phyloP scores from a whole-genome alignment of 1,140 invertebrate species.

The Procambarus clarkii region DNA sequence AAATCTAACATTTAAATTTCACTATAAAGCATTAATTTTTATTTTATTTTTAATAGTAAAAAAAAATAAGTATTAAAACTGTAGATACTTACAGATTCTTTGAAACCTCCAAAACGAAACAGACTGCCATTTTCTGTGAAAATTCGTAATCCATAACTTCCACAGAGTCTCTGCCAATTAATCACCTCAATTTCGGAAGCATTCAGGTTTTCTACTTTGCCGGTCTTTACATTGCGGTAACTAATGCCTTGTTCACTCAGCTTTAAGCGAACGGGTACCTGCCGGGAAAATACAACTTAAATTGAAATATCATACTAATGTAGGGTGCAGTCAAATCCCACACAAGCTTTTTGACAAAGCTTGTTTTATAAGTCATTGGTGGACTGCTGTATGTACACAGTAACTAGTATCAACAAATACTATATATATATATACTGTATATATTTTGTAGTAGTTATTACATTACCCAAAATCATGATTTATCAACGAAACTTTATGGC shows the following conservation, averaged over 20 bases:
- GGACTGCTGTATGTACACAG: too few relatives aligned
- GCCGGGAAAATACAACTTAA: neutral
- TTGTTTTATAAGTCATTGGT: too few relatives aligned
- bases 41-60: neutral
- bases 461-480: too few relatives aligned
- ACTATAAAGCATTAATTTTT: too few relatives aligned
- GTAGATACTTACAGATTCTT: constrained; percentile 85
- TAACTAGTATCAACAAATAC: neutral
- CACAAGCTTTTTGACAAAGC: too few relatives aligned
- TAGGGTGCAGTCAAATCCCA: too few relatives aligned
- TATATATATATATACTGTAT: too few relatives aligned
- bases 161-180: constrained; percentile 94
- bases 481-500: too few relatives aligned
- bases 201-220: constrained; percentile 94
- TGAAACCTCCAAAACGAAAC: constrained; percentile 95
- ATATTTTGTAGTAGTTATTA: too few relatives aligned
- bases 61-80: neutral
- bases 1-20: too few relatives aligned
- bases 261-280: constrained; percentile 86
- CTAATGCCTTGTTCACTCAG: constrained; percentile 93
- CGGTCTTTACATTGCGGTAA: constrained; percentile 97
- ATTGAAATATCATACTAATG: too few relatives aligned
- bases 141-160: constrained; percentile 91
- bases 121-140: constrained; percentile 93
- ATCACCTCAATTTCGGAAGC: constrained; percentile 91